phyloP scores from a whole-genome alignment of 2,888 invertebrate genomes.

The Drosophila cracens region DNA sequence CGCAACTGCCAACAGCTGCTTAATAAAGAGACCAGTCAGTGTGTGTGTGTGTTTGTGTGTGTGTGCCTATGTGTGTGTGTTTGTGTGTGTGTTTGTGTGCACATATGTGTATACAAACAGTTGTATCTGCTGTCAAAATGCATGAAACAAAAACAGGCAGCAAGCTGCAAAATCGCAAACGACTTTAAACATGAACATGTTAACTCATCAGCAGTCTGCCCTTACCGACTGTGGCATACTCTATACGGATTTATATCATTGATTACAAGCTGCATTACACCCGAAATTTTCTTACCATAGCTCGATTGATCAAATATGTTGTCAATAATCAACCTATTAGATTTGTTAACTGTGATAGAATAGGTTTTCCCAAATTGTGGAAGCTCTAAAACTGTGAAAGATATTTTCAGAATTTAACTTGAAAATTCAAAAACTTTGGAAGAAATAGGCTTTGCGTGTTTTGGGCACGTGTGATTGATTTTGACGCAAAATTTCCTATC shows the following conservation, averaged over 20 bases:
- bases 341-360: too few species aligned
- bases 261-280: not conserved
- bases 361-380: too few species aligned
- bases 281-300: not conserved
- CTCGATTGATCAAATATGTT: not conserved
- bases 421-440: too few species aligned
- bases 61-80: slow-evolving; percentile 7
- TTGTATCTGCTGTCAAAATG: slow-evolving; percentile 29
- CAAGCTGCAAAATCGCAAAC: slow-evolving; percentile 22
- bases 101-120: not conserved
- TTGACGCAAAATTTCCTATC: too few species aligned
- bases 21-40: slow-evolving; percentile 57
- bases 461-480: too few species aligned
- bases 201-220: not conserved
- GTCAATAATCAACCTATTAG: not conserved
- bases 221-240: not conserved
- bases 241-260: not conserved
- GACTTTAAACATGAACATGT: slow-evolving; percentile 24
- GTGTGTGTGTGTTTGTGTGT: not conserved
- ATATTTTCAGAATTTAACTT: too few species aligned
- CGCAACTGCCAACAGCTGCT: slow-evolving; percentile 67
- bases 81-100: slow-evolving; percentile 1
- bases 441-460: too few species aligned
- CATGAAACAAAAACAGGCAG: slow-evolving; percentile 31
- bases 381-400: too few species aligned